Evolutionary conservation across 2,888 invertebrate genomes (phyloP).

Genomic region (Thereva unica): DNA sequence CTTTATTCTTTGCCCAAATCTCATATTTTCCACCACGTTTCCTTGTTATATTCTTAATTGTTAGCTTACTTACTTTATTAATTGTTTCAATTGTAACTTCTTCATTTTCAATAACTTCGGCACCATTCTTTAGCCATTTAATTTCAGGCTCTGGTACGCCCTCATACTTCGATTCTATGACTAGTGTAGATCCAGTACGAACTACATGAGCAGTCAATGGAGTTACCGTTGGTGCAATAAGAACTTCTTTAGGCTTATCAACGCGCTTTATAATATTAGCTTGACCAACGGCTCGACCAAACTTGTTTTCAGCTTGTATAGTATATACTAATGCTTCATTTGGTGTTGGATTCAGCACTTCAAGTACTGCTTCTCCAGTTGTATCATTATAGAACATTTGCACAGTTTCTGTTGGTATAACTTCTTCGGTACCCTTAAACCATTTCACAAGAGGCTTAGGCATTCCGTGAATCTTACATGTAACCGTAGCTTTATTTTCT

Average conservation of each 20-base stretch:
- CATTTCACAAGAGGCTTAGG: constrained; percentile 75
- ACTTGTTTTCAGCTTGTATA: constrained; percentile 72
- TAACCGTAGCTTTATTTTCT: constrained; percentile 65
- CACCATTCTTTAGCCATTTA: constrained; percentile 84
- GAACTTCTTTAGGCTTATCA: constrained; percentile 54
- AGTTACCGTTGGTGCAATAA: constrained; percentile 75
- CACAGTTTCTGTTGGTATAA: constrained; percentile 63
- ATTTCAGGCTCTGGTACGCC: constrained; percentile 73
- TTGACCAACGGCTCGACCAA: constrained; percentile 73
- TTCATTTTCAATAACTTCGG: constrained; percentile 69
- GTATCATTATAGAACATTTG: constrained; percentile 65
- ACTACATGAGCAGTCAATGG: constrained; percentile 77
- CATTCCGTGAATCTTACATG: constrained; percentile 69
- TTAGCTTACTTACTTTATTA: constrained; percentile 67
- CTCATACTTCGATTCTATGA: constrained; percentile 72
- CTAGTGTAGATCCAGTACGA: constrained; percentile 69
- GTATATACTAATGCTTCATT: constrained; percentile 72
- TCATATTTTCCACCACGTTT: constrained; percentile 88
- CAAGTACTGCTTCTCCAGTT: constrained; percentile 67
- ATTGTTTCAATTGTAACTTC: constrained; percentile 64
- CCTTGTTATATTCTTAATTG: constrained; percentile 69
- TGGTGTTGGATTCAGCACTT: constrained; percentile 66
- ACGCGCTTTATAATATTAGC: constrained; percentile 69
- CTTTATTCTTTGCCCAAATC: constrained; percentile 76
- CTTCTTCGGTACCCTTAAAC: constrained; percentile 67